phyloP scores from a whole-genome alignment of 2,797 vertebrate species.

The Emydoidea blandingii region DNA sequence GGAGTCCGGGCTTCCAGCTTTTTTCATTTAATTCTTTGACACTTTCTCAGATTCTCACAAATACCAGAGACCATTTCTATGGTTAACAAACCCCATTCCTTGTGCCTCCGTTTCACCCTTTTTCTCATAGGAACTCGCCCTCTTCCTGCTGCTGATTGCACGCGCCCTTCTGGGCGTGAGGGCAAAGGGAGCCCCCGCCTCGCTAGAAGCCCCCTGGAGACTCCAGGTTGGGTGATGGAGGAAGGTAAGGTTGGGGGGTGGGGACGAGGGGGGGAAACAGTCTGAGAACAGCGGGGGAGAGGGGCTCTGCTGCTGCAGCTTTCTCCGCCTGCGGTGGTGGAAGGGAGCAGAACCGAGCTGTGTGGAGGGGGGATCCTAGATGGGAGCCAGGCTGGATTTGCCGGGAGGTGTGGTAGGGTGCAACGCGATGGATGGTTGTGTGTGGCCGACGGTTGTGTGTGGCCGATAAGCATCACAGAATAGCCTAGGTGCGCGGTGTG shows the following conservation, averaged over 20 bases:
- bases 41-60: not conserved
- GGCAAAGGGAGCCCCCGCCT: not conserved
- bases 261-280: slow-evolving; percentile 1
- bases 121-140: not conserved
- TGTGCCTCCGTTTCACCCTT: not conserved
- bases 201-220: slow-evolving; percentile 52
- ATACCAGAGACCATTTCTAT: not conserved
- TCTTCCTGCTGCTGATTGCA: not conserved
- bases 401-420: too few species aligned
- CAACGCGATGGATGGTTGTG: too few species aligned
- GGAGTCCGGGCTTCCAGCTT: not conserved
- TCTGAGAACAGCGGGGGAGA: not conserved
- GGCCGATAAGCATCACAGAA: too few species aligned
- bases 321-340: not conserved
- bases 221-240: slow-evolving; percentile 62
- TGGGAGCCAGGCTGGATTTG: too few species aligned
- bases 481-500: too few species aligned
- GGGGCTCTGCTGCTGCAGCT: not conserved
- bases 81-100: not conserved
- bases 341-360: too few species aligned
- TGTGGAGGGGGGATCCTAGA: too few species aligned
- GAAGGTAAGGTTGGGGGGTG: slow-evolving; percentile 53
- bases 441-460: too few species aligned
- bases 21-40: not conserved
- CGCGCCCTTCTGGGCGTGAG: not conserved